Conservation (phyloP, 2,888 invertebrate species). For the Eupithecia centaureata region DNA sequence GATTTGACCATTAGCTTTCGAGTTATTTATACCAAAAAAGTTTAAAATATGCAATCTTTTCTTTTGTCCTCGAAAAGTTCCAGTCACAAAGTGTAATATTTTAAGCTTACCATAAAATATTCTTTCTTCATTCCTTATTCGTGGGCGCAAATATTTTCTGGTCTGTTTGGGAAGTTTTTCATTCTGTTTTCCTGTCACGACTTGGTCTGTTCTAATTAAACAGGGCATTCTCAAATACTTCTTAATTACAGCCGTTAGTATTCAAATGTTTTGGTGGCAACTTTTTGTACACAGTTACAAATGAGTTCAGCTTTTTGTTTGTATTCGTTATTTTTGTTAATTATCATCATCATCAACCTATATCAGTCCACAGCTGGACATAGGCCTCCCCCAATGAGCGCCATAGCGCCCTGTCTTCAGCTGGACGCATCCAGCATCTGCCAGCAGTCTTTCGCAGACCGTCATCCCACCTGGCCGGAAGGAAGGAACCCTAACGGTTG, state of each 20-base stretch:
- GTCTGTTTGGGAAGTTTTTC: constrained; percentile 19
- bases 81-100: constrained; percentile 1
- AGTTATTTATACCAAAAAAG: background rate
- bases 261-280: constrained; percentile 33
- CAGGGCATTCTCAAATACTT: constrained; percentile 35
- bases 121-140: constrained; percentile 19
- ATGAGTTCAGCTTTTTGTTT: background rate
- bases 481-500: too few relatives aligned
- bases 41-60: background rate
- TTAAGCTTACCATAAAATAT: constrained; percentile 5
- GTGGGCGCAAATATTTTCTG: constrained; percentile 17
- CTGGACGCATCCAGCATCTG: too few relatives aligned
- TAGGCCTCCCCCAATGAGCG: too few relatives aligned
- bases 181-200: constrained; percentile 30
- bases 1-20: too few relatives aligned
- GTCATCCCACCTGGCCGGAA: too few relatives aligned
- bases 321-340: too few relatives aligned
- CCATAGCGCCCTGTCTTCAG: too few relatives aligned
- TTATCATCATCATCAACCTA: too few relatives aligned
- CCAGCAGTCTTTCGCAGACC: too few relatives aligned
- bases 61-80: background rate
- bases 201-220: constrained; percentile 32
- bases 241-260: constrained; percentile 37
- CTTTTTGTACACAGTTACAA: constrained; percentile 17
- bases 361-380: too few relatives aligned